phyloP scores from a whole-genome alignment of 2,113 vertebrate genomes.

The Elephas maximus region DNA sequence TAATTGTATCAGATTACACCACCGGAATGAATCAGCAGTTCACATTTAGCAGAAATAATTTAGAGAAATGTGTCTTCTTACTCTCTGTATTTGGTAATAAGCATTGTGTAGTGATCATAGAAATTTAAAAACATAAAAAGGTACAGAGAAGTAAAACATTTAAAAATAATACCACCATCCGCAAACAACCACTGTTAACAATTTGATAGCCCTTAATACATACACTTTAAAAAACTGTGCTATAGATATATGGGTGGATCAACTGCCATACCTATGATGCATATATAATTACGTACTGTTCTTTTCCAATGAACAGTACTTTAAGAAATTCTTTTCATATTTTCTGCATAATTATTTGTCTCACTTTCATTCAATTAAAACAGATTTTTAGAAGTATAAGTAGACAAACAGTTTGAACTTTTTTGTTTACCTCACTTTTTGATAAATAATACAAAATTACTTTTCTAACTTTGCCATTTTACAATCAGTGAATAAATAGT shows the following conservation, averaged over 20 bases:
- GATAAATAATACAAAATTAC: constrained; percentile 31
- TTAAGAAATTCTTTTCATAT: constrained; percentile 29
- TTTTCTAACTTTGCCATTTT: neutral
- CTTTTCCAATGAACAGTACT: neutral
- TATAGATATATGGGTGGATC: neutral
- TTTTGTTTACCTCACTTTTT: constrained; percentile 1
- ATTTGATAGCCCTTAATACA: neutral
- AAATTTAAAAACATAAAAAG: constrained; percentile 18
- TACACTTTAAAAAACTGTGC: neutral
- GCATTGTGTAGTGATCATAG: neutral
- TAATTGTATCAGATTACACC: neutral
- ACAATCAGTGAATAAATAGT: neutral
- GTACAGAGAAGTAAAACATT: neutral
- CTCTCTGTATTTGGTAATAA: neutral
- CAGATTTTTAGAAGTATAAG: neutral
- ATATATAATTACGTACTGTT: neutral
- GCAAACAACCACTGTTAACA: neutral
- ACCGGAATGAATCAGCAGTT: neutral
- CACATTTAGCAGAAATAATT: neutral
- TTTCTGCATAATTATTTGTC: neutral
- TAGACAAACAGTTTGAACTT: neutral
- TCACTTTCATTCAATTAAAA: neutral
- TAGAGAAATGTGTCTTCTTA: neutral
- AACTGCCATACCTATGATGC: neutral
- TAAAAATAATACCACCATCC: neutral